phyloP scores from a whole-genome alignment of 2,797 vertebrate genomes.

The Sebastes hopkinsi region DNA sequence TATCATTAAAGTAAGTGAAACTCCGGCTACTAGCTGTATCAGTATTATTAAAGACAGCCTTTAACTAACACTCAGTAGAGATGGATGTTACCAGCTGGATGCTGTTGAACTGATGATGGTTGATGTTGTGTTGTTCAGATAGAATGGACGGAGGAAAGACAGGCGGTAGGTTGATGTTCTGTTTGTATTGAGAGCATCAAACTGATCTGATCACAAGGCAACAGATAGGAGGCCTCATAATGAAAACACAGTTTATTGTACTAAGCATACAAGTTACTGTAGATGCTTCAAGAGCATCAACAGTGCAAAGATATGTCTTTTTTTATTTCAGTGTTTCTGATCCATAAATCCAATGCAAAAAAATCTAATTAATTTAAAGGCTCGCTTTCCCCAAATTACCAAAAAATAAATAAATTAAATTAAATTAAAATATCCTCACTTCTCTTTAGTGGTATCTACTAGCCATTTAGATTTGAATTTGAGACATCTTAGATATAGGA shows the following conservation, averaged over 20 bases:
- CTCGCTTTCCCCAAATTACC: background rate
- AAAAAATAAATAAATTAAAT: too few relatives aligned
- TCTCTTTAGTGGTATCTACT: background rate
- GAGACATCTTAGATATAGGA: too few relatives aligned
- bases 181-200: background rate
- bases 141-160: conserved; percentile 16
- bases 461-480: background rate
- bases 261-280: background rate
- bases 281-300: background rate
- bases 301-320: background rate
- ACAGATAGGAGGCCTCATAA: background rate
- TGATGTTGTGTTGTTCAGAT: conserved; percentile 67
- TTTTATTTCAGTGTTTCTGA: background rate
- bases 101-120: background rate
- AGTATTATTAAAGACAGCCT: rapidly evolving
- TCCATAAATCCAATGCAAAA: background rate
- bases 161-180: conserved; percentile 63
- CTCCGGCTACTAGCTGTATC: rapidly evolving
- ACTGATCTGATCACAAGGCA: background rate
- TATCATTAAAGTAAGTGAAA: background rate
- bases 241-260: background rate
- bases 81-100: background rate
- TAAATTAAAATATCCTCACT: background rate
- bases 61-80: background rate
- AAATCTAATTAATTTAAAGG: background rate